Evolutionary conservation across 2,888 invertebrate species (phyloP), one percentile per base, ranked within the genome.

Genomic region (Dexiosoma caninum): DNA sequence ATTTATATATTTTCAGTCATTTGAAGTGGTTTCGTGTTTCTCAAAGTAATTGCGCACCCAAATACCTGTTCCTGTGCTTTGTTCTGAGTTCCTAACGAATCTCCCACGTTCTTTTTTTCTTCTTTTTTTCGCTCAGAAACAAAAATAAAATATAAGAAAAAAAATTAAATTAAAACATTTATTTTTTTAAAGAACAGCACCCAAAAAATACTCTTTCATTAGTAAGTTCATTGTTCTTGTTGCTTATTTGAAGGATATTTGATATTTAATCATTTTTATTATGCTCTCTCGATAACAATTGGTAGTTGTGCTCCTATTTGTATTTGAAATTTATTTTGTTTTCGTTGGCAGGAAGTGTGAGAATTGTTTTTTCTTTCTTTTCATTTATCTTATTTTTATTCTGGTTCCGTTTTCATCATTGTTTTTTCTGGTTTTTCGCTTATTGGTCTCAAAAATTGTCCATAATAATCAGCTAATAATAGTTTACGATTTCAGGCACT

Each of bases 1-100:
- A 55, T 53, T 27, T 27, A 27, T 27, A 5, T 21, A 46, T 46
- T 51, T 35, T 19, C 59, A 69, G 42, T 75, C 83, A 85, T 88
- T 86, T 88, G 88, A 88, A 86, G 88, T 87, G 84, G 86, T 88
- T 86, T 88, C 88, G 85, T 84, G 85, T 88, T 84, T 85, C 86
- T 69, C 72, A 77, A 81, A 81, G 77, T 53, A 81, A 77, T 81
- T 81, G 81, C 81, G 82, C 79, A 82, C 78, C 83, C 78, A 85
- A 81, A 80, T 84, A 85, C 85, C 84, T 85, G 83, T 83, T 78
- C 76, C 67, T 79, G 72, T 81, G 16, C 64, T 72, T 76, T 77
- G 64, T 81, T 72, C 23, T 42, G 19, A 55, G 64, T 81, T 72
- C 23, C 40, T 27, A 55, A 27, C 19, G 59, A 71, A 70, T 77